Percentiles rank a stretch among this genome's conserved stretches.
Evolutionary conservation across 2,888 invertebrate species (phyloP).

Genomic region (Phanerotoma sp.): DNA sequence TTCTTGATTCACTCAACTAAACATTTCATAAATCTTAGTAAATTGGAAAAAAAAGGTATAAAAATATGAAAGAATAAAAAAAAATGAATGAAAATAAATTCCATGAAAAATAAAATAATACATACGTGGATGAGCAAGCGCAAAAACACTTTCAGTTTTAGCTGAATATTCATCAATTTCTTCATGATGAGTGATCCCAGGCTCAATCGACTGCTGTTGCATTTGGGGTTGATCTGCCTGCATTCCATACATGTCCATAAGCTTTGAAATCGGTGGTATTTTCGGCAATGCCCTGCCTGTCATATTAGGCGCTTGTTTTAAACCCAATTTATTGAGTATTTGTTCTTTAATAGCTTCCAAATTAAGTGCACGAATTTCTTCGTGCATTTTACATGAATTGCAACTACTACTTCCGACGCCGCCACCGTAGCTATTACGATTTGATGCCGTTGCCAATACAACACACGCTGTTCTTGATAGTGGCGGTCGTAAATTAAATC

Average conservation of each 20-base stretch:
- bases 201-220: conserved; percentile 43
- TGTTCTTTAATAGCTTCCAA: conserved; percentile 64
- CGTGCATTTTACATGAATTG: conserved; percentile 61
- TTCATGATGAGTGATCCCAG: conserved; percentile 56
- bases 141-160: conserved; percentile 58
- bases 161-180: conserved; percentile 59
- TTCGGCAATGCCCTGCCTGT: conserved; percentile 63
- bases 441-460: neutral
- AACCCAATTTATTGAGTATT: conserved; percentile 63
- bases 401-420: conserved; percentile 49
- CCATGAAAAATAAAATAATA: conserved; percentile 22
- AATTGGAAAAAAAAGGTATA: too few relatives aligned
- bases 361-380: conserved; percentile 62
- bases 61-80: neutral
- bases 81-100: neutral
- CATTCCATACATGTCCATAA: conserved; percentile 59
- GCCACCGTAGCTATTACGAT: conserved; percentile 22
- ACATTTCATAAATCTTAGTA: too few relatives aligned
- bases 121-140: conserved; percentile 59
- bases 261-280: conserved; percentile 59
- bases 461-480: neutral
- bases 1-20: too few relatives aligned
- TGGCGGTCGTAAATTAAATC: conserved; percentile 44
- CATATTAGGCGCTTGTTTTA: conserved; percentile 64
- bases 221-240: conserved; percentile 54